phyloP scores from a whole-genome alignment of 2,797 vertebrate species.

The Enteromius trimaculatus region DNA sequence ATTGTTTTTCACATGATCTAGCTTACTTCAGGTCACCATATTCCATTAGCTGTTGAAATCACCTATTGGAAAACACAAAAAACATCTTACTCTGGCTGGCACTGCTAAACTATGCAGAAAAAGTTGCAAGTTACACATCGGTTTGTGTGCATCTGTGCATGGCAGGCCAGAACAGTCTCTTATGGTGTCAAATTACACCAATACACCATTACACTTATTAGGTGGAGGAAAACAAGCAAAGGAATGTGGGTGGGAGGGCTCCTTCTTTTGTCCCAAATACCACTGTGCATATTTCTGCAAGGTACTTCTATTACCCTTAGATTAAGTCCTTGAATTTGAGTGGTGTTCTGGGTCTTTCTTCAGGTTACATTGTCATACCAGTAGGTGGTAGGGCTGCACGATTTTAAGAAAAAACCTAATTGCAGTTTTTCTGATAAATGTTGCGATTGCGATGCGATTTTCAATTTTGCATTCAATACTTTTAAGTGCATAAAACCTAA shows the following conservation, averaged over 20 bases:
- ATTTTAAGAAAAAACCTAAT: too few relatives aligned
- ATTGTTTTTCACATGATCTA: not conserved
- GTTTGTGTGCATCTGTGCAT: not conserved
- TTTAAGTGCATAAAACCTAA: too few relatives aligned
- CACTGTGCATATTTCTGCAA: not conserved
- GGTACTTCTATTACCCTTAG: not conserved
- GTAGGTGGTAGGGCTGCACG: too few relatives aligned
- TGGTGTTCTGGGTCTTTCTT: not conserved
- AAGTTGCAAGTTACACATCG: not conserved
- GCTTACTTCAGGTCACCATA: not conserved
- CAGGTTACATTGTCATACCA: not conserved
- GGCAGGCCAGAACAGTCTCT: not conserved
- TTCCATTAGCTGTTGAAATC: not conserved
- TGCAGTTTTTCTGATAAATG: too few relatives aligned
- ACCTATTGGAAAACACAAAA: not conserved
- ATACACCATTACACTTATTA: not conserved
- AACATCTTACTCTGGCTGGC: not conserved
- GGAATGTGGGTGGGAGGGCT: not conserved
- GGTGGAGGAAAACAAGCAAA: constrained; percentile 10
- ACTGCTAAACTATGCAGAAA: not conserved
- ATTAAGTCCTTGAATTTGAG: not conserved
- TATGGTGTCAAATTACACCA: not conserved
- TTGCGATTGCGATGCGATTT: too few relatives aligned
- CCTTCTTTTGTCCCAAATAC: not conserved
- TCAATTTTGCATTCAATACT: too few relatives aligned